These are phyloP conservation scores for Eupeodes luniger DNA, from an alignment of 2,888 invertebrate genomes.

Conservation along the genomic window DNA sequence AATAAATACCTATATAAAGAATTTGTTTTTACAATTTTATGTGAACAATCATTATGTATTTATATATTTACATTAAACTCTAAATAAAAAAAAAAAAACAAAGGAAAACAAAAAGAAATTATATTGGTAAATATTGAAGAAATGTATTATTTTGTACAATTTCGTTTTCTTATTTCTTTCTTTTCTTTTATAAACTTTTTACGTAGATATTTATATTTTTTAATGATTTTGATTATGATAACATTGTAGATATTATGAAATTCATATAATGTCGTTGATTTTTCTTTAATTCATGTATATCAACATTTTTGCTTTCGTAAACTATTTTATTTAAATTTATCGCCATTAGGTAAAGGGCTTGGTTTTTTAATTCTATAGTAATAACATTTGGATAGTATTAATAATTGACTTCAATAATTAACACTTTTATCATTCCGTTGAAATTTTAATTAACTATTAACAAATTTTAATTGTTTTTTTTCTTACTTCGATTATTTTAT, in stretches of 20 bases:
- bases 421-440: conserved; percentile 57
- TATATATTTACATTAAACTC: conserved; percentile 57
- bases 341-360: neutral
- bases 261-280: conserved; percentile 65
- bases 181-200: conserved; percentile 28
- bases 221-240: conserved; percentile 49
- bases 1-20: conserved; percentile 30
- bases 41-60: conserved; percentile 44
- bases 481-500: conserved; percentile 2
- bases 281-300: conserved; percentile 28
- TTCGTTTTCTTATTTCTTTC: conserved; percentile 60
- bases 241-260: conserved; percentile 32
- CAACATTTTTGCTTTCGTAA: conserved; percentile 21
- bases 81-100: conserved; percentile 16
- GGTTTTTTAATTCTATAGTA: neutral
- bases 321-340: neutral
- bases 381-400: conserved; percentile 38
- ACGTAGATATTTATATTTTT: neutral
- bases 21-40: conserved; percentile 20
- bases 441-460: conserved; percentile 50
- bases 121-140: conserved; percentile 34
- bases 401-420: conserved; percentile 73
- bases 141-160: conserved; percentile 51
- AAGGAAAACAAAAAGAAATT: neutral
- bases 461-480: conserved; percentile 40